These are phyloP conservation scores for Pegoplata infirma DNA, from an alignment of 2,888 invertebrate species.

Conservation along the genomic window DNA sequence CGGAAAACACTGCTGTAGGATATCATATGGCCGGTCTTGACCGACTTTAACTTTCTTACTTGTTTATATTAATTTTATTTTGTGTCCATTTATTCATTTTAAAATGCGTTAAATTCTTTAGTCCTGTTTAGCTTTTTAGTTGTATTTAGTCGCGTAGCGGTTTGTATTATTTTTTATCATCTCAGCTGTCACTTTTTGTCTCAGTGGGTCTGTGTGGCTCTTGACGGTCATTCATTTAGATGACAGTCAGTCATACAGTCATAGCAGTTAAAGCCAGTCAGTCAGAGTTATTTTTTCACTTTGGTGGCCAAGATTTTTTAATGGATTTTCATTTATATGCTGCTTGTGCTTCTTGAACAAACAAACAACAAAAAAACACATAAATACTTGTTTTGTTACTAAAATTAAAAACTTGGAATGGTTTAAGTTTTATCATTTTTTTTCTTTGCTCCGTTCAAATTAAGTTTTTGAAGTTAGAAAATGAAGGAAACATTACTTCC, in stretches of 20 bases:
- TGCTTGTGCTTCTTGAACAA: conserved; percentile 4
- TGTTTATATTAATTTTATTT: conserved; percentile 19
- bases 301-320: conserved; percentile 61
- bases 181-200: conserved; percentile 58
- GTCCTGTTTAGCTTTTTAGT: conserved; percentile 55
- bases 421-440: conserved; percentile 37
- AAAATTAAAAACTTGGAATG: conserved; percentile 44
- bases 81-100: conserved; percentile 23
- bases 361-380: too few relatives aligned
- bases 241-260: conserved; percentile 40
- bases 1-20: too few relatives aligned
- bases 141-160: conserved; percentile 40
- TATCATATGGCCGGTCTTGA: too few relatives aligned
- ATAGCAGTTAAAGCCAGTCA: conserved; percentile 31
- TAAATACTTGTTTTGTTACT: conserved; percentile 50
- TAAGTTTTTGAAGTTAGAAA: conserved; percentile 23
- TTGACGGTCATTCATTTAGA: conserved; percentile 41
- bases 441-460: conserved; percentile 9
- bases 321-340: conserved; percentile 57
- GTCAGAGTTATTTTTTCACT: conserved; percentile 24
- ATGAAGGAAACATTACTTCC: too few relatives aligned
- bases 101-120: conserved; percentile 42
- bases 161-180: conserved; percentile 42
- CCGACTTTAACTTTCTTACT: too few relatives aligned
- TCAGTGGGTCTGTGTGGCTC: conserved; percentile 53